phyloP scores from a whole-genome alignment of 53 echinoderm and acorn worm genomes.

The Mesocentrotus franciscanus region DNA sequence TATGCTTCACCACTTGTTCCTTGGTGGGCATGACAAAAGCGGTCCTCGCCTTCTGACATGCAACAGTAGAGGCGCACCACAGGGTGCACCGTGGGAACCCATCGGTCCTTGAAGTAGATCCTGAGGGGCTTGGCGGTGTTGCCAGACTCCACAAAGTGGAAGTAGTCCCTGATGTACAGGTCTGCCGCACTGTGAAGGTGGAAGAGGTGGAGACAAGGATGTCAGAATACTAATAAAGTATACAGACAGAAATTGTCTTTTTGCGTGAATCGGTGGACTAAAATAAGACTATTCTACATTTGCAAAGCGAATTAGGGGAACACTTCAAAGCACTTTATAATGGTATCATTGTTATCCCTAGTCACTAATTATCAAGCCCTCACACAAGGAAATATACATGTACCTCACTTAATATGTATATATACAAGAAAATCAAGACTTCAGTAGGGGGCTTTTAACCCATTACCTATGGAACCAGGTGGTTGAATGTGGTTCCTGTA shows the following conservation, averaged over 20 bases:
- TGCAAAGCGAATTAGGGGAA: no score
- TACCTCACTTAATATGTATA: no score
- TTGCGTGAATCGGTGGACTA: neutral
- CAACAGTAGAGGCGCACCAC: constrained; percentile 91
- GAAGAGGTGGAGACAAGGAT: neutral
- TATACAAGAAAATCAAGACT: no score
- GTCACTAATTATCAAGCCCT: no score
- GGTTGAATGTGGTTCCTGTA: no score
- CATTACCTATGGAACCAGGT: no score
- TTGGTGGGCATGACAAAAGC: constrained; percentile 89
- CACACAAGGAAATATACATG: no score
- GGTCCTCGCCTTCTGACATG: constrained; percentile 88
- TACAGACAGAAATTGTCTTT: neutral
- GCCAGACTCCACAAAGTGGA: constrained; percentile 90
- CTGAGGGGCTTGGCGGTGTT: constrained; percentile 83
- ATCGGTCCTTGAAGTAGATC: constrained; percentile 99
- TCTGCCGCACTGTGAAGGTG: constrained; percentile 87
- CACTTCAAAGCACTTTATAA: no score
- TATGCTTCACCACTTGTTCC: constrained; percentile 87
- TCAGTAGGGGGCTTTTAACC: no score
- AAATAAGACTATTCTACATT: no score
- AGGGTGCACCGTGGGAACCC: constrained; percentile 93
- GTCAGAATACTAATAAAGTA: neutral
- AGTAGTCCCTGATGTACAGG: constrained; percentile 94
- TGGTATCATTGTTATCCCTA: no score